phyloP scores from a whole-genome alignment of 2,888 invertebrate species.

The Alloplasta piceator region DNA sequence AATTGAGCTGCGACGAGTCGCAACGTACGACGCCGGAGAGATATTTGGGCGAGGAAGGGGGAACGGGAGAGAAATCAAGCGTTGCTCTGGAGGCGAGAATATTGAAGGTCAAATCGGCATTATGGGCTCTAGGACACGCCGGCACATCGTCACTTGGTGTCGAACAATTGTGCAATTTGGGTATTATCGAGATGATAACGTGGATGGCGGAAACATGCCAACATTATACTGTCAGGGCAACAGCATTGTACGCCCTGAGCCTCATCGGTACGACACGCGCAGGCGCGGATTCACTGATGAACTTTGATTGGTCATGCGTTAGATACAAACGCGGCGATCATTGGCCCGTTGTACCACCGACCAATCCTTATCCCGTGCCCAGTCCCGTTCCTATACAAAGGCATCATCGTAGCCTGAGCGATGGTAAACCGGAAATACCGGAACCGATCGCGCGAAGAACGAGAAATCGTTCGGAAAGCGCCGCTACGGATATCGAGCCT shows the following conservation, averaged over 20 bases:
- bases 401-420: conserved; percentile 81
- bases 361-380: conserved; percentile 71
- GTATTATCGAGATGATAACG: conserved; percentile 83
- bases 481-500: conserved; percentile 81
- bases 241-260: conserved; percentile 94
- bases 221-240: conserved; percentile 95
- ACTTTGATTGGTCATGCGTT: conserved; percentile 80
- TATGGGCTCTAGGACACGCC: conserved; percentile 95
- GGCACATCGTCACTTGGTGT: conserved; percentile 91
- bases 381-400: conserved; percentile 78
- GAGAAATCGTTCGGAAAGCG: conserved; percentile 81
- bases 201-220: conserved; percentile 92
- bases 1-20: conserved; percentile 79
- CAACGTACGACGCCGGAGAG: conserved; percentile 79
- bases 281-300: conserved; percentile 90
- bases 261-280: conserved; percentile 92
- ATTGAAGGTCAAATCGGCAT: conserved; percentile 91
- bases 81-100: conserved; percentile 82
- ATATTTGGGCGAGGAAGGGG: neutral
- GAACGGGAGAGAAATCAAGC: conserved; percentile 64
- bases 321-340: conserved; percentile 79
- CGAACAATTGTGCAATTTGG: conserved; percentile 87
- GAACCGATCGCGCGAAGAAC: conserved; percentile 77
- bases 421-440: conserved; percentile 80
- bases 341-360: conserved; percentile 78